Percentiles rank a stretch among this genome's conserved stretches.
Conservation (phyloP, 2,888 invertebrate genomes). For the Nowickia ferox region DNA sequence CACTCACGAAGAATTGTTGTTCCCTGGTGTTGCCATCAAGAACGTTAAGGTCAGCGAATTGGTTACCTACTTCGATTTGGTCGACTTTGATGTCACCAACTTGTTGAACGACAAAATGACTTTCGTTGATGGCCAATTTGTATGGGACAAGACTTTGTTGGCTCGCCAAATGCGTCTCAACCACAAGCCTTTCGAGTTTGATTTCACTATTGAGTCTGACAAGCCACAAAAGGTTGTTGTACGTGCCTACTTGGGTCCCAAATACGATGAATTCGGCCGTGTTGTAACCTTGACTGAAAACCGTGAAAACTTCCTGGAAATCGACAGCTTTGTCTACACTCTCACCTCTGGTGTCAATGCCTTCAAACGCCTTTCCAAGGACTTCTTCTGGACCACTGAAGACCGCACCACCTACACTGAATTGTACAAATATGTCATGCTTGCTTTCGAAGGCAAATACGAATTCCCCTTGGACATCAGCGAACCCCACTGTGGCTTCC, state of each 20-base stretch:
- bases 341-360: constrained; percentile 87
- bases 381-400: constrained; percentile 86
- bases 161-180: constrained; percentile 87
- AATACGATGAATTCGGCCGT: constrained; percentile 85
- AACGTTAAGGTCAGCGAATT: constrained; percentile 87
- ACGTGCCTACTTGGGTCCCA: constrained; percentile 88
- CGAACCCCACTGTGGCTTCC: constrained; percentile 87
- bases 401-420: constrained; percentile 87
- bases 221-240: constrained; percentile 86
- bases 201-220: constrained; percentile 85
- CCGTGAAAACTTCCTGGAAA: constrained; percentile 86
- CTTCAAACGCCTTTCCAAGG: constrained; percentile 87
- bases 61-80: constrained; percentile 89
- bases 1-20: constrained; percentile 86
- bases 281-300: constrained; percentile 85
- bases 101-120: constrained; percentile 84
- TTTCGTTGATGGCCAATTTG: constrained; percentile 81
- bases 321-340: constrained; percentile 86
- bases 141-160: constrained; percentile 82
- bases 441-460: constrained; percentile 84
- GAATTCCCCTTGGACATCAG: constrained; percentile 84
- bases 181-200: constrained; percentile 86
- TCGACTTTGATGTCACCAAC: constrained; percentile 87
- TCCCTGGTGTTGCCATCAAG: constrained; percentile 86
- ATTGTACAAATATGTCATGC: constrained; percentile 86